phyloP scores from a whole-genome alignment of 2,113 vertebrate species.

The Thalassoma bifasciatum region DNA sequence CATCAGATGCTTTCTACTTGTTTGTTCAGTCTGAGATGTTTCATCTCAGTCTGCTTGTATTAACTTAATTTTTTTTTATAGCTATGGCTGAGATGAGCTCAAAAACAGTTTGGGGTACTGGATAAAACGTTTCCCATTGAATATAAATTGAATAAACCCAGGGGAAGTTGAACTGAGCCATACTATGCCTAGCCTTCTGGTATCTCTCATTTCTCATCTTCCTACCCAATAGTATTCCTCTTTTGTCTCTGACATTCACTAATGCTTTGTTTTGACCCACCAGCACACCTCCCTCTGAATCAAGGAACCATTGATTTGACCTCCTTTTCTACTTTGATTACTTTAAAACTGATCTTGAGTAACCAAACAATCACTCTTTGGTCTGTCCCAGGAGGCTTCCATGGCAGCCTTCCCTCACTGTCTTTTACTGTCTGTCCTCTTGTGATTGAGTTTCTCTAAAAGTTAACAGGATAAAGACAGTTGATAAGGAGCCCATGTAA shows the following conservation, averaged over 20 bases:
- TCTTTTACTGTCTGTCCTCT: conserved; percentile 10
- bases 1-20: no score
- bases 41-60: neutral
- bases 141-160: neutral
- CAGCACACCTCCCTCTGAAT: conserved; percentile 54
- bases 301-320: conserved; percentile 69
- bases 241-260: conserved; percentile 57
- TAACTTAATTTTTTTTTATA: neutral
- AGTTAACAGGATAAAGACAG: conserved; percentile 26
- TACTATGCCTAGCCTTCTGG: neutral
- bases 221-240: conserved; percentile 34
- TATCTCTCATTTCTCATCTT: conserved; percentile 32
- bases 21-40: neutral
- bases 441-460: conserved; percentile 19
- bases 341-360: conserved; percentile 51
- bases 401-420: conserved; percentile 33
- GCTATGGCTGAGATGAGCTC: neutral
- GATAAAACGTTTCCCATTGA: neutral
- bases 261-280: conserved; percentile 70
- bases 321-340: conserved; percentile 50
- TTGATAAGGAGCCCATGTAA: conserved; percentile 53
- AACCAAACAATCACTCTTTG: conserved; percentile 52
- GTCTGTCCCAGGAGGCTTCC: conserved; percentile 64
- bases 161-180: neutral
- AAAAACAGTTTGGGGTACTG: neutral